Base-by-base conservation (phyloP, 2,797 vertebrate species). In the Premnoplex brunnescens region DNA sequence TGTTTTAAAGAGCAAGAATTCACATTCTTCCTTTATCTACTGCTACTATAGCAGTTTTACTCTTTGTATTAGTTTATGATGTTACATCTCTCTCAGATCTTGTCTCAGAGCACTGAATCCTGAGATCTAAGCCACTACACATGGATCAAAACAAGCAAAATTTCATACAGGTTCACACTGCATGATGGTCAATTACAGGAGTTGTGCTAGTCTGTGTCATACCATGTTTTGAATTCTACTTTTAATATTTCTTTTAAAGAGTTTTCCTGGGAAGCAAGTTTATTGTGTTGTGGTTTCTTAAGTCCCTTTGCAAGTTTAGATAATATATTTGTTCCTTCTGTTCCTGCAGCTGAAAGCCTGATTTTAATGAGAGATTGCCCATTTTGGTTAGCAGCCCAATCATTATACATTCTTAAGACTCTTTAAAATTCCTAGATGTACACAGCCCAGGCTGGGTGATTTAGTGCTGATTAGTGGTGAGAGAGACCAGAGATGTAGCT, bases 401-500 rank as follows among this genome's bases (percentile, higher is more conserved):
- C 72, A 67, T 54, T 72, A 60, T 72, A 60, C 36, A 58, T 85
- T 83, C 92, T 92, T 91, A 89, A 91, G 56, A n/a, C 56, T 80
- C 86, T 94, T 94, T 74, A 88, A 87, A 96, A 91, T 85, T 92
- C 91, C 78, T 91, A 58, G 43, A 95, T 82, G 46, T 66, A 88
- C 20, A 63, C 34, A 79, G 46, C 22, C 49, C n/a, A 71, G 56
- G 67, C 69, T 0, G 16, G 43, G 68, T 83, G 81, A 95, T 74
- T 95, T 84, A 88, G 69, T 5, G 0, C 30, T 78, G 46, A 88
- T 85, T 85, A 64, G 56, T 64, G 27, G 48, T 46, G 68, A 93
- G 68, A 95, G 76, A 85, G 72, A 89, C 34, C 85, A 92, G 72
- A 93, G 44, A 59, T 21, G 10, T 7, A 36, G 48, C 52, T 44